phyloP scores from a whole-genome alignment of 2,888 invertebrate genomes.

The Endomychus coccineus region DNA sequence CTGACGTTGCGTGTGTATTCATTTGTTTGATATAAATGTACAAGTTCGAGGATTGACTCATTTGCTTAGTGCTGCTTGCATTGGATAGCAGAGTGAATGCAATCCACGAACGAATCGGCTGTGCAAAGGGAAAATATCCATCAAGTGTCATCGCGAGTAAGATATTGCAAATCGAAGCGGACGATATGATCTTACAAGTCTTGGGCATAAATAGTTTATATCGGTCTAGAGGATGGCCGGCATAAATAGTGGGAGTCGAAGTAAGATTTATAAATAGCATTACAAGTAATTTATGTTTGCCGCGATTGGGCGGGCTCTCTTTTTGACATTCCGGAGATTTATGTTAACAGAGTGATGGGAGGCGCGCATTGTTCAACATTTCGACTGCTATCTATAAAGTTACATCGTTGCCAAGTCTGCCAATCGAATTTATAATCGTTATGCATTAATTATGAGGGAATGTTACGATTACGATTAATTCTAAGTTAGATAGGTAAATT shows the following conservation, averaged over 20 bases:
- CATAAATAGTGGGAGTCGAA: slow-evolving; percentile 34
- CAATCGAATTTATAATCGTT: no score
- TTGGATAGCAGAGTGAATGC: no score
- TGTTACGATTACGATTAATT: no score
- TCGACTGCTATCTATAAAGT: no score
- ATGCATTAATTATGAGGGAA: no score
- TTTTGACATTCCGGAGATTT: slow-evolving; percentile 43
- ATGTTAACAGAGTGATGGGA: slow-evolving; percentile 45
- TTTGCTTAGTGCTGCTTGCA: no score
- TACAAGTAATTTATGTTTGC: slow-evolving; percentile 45
- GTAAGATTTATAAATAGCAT: slow-evolving; percentile 44
- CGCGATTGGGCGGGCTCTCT: slow-evolving; percentile 45
- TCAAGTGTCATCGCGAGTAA: slow-evolving; percentile 30
- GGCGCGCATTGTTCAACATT: slow-evolving; percentile 40
- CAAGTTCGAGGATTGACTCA: no score
- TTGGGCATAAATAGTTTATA: slow-evolving; percentile 30
- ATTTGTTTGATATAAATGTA: no score
- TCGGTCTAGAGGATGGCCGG: slow-evolving; percentile 29
- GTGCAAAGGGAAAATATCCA: slow-evolving; percentile 27
- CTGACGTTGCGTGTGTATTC: no score
- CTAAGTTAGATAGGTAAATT: no score
- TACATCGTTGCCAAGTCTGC: no score
- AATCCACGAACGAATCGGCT: no score
- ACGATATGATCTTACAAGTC: slow-evolving; percentile 30
- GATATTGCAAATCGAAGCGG: slow-evolving; percentile 33